phyloP scores from a whole-genome alignment of 92 coral and sea anemone species.

The Zoanthus sansibaricus region DNA sequence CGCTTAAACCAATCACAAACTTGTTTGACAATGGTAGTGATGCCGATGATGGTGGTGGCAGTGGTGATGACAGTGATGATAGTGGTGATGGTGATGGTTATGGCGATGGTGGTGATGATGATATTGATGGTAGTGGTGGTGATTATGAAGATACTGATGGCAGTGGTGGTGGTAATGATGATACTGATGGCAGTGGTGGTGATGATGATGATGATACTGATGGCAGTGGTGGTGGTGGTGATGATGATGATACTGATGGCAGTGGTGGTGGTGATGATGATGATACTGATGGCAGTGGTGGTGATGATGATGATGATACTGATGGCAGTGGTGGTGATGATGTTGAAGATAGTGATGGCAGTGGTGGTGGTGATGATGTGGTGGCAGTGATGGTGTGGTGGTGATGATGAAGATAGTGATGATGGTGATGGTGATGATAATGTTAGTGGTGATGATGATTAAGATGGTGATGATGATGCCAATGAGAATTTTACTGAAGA shows the following conservation, averaged over 20 bases:
- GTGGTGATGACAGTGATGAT: neutral
- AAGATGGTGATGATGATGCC: neutral
- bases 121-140: too few species aligned
- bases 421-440: neutral
- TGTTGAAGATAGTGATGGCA: neutral
- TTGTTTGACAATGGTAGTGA: neutral
- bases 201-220: neutral
- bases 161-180: too few species aligned
- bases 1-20: neutral
- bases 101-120: too few species aligned
- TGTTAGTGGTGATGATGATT: neutral
- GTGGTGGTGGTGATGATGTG: neutral
- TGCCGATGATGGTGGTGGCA: neutral
- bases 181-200: too few species aligned
- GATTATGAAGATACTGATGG: too few species aligned
- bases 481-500: neutral
- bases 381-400: too few species aligned
- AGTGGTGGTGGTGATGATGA: neutral
- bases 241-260: neutral
- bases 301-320: too few species aligned
- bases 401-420: neutral
- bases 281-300: neutral
- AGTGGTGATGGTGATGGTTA: too few species aligned
- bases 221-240: neutral
- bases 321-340: too few species aligned